phyloP scores from a whole-genome alignment of 1,140 invertebrate genomes.

The Trissolcus basalis region DNA sequence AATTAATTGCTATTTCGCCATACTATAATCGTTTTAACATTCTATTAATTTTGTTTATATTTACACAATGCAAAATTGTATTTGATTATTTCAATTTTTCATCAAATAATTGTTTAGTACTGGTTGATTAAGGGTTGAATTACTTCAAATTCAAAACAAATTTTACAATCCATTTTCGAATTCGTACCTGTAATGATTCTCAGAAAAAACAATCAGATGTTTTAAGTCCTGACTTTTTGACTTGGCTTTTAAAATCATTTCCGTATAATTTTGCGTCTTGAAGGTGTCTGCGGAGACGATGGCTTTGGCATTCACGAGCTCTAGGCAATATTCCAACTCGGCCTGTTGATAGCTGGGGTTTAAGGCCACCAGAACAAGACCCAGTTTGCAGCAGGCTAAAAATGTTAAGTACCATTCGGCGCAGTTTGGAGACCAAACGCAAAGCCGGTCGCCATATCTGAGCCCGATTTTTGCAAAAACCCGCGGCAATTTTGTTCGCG shows the following conservation, averaged over 20 bases:
- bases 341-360: slow-evolving; percentile 88
- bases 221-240: slow-evolving; percentile 70
- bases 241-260: slow-evolving; percentile 77
- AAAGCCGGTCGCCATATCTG: slow-evolving; percentile 87
- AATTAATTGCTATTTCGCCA: too few relatives aligned
- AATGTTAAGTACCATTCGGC: slow-evolving; percentile 88
- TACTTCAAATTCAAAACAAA: too few relatives aligned
- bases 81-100: too few relatives aligned
- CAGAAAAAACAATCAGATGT: slow-evolving; percentile 77
- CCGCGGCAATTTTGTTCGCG: slow-evolving; percentile 87
- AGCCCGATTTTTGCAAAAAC: slow-evolving; percentile 86
- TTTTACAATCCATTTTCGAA: too few relatives aligned
- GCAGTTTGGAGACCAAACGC: slow-evolving; percentile 92
- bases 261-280: slow-evolving; percentile 84
- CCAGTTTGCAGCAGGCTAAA: slow-evolving; percentile 87
- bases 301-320: slow-evolving; percentile 85
- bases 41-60: too few relatives aligned
- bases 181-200: slow-evolving; percentile 77
- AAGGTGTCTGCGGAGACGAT: slow-evolving; percentile 82
- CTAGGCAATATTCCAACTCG: slow-evolving; percentile 88
- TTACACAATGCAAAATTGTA: too few relatives aligned
- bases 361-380: slow-evolving; percentile 88
- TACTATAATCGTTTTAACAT: too few relatives aligned
- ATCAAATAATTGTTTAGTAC: too few relatives aligned
- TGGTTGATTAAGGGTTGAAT: too few relatives aligned